phyloP scores from a whole-genome alignment of 2,797 vertebrate species.

The Phaenicophaeus curvirostris region DNA sequence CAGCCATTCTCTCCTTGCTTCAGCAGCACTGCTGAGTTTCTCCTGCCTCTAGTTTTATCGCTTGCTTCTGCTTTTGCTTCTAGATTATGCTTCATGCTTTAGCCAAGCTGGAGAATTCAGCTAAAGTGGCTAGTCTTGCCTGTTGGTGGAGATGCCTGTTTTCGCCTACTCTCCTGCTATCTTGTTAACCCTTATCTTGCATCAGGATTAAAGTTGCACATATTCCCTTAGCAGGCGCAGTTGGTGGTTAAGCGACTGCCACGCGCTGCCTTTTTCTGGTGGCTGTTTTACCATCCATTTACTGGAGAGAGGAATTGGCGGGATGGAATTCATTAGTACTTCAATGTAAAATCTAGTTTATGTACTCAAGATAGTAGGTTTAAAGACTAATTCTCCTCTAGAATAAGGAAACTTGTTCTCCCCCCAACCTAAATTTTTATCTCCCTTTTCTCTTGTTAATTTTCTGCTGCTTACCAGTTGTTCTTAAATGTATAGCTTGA shows the following conservation, averaged over 20 bases:
- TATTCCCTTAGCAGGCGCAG: neutral
- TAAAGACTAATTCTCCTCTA: neutral
- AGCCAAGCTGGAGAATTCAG: neutral
- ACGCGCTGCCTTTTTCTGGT: neutral
- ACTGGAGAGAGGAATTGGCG: neutral
- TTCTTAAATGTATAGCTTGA: neutral
- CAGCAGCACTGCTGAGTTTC: neutral
- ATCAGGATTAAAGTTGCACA: neutral
- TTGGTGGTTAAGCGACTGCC: neutral
- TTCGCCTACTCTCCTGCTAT: neutral
- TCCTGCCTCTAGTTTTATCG: neutral
- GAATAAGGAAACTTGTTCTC: neutral
- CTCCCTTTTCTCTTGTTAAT: neutral
- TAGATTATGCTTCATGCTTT: neutral
- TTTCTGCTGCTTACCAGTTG: neutral
- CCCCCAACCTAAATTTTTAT: neutral
- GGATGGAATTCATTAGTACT: neutral
- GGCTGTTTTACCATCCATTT: neutral
- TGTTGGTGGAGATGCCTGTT: neutral
- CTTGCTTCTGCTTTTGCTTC: neutral
- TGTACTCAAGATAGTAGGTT: neutral
- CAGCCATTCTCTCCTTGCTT: neutral
- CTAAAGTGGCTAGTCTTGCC: neutral
- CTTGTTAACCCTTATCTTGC: neutral
- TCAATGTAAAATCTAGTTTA: neutral